phyloP scores from a whole-genome alignment of 2,888 invertebrate species.

The Synanthedon vespiformis region DNA sequence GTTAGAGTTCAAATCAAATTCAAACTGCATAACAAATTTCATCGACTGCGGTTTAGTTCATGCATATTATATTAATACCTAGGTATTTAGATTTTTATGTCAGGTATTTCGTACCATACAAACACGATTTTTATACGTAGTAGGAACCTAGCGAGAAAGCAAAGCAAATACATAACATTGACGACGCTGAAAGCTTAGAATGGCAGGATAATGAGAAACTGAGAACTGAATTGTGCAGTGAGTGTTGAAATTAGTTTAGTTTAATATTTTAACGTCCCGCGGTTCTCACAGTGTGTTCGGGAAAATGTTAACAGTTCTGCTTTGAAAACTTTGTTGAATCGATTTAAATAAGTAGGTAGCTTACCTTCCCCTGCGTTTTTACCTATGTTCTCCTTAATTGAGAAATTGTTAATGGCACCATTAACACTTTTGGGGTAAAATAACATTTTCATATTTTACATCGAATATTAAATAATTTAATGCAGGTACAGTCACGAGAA shows the following conservation, averaged over 20 bases:
- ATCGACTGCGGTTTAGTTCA: no score
- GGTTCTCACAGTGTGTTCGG: conserved; percentile 9
- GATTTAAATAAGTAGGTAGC: conserved; percentile 13
- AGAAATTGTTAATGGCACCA: no score
- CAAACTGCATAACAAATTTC: no score
- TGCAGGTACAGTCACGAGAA: not conserved
- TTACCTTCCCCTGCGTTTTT: conserved; percentile 6
- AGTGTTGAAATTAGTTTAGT: conserved; percentile 24
- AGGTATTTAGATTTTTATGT: no score
- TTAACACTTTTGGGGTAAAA: no score
- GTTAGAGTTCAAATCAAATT: no score
- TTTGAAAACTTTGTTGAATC: conserved; percentile 22
- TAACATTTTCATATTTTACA: no score
- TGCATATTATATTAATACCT: no score
- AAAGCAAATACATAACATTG: not conserved
- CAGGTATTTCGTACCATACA: no score
- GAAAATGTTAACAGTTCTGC: conserved; percentile 13
- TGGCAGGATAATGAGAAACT: not conserved
- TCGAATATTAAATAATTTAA: no score
- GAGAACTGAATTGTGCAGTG: conserved; percentile 4
- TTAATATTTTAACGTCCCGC: conserved; percentile 9
- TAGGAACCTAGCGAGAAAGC: no score
- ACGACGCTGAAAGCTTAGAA: not conserved
- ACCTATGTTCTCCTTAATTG: conserved; percentile 6
- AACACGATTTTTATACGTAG: no score